Base-by-base conservation (phyloP, 2,888 invertebrate genomes). In the Hipparchia sbordonii region DNA sequence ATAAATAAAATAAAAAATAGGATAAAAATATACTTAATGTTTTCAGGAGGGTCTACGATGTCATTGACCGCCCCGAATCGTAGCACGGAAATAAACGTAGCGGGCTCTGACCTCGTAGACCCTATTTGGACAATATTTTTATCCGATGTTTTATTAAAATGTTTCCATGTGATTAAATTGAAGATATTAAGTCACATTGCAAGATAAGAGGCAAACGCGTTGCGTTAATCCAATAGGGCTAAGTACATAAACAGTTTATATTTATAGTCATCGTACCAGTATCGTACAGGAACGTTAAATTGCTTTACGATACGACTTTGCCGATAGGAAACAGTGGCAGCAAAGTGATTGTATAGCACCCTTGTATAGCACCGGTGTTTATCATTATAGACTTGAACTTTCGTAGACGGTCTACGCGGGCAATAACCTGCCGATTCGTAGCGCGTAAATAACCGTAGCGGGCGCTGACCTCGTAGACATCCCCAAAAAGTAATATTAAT, bases 1-100 rank as follows among this genome's bases (percentile, higher is more conserved):
- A 23, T 23, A 23, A 23, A 23, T 23, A 23, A 23, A 23, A 23
- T 23, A 23, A 23, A 23, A 23, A 23, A 39, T 5, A 39, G 1
- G 39, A 39, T 39, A 39, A 39, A 39, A 39, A 39, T 39, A 39
- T 39, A 39, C 5, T 4, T 39, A 39, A 39, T 39, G 5, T 65
- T 81, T 82, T 82, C 79, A 78, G 81, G 78, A 80, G 76, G 72
- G 74, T 78, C 82, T 82, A 82, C 87, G 84, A 77, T 84, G 83
- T 71, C 82, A 67, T 76, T 79, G 81, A 84, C 83, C 85, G 3
- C 71, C 73, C 77, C 81, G 74, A 80, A 79, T 76, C 84, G 87
- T 79, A 79, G 78, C 79, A 72, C 79, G 81, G 81, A 78, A 56
- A 72, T 72, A 68, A 73, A 57, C 80, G 81, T 82, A 82, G 81